A percentile compares a stretch with the other conserved stretches of the same genome.
Conservation (phyloP, 1,140 invertebrate genomes). For the Doryteuthis pealeii region DNA sequence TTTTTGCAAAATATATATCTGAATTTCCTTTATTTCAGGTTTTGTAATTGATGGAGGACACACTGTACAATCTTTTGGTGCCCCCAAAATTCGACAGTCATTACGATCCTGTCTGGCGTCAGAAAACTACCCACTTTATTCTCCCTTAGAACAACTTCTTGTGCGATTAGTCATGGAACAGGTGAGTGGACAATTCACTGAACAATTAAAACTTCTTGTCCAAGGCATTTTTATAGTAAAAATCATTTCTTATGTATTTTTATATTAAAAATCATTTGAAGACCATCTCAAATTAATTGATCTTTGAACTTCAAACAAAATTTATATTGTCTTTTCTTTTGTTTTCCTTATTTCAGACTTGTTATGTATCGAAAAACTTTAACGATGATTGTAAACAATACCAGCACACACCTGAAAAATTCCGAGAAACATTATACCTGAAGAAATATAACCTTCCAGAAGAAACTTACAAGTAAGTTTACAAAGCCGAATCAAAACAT, state of each 20-base stretch:
- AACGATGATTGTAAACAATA: slow-evolving; percentile 58
- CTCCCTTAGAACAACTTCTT: slow-evolving; percentile 58
- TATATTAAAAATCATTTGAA: too few relatives aligned
- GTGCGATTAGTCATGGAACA: slow-evolving; percentile 60
- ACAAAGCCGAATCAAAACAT: too few relatives aligned
- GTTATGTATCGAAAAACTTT: slow-evolving; percentile 64
- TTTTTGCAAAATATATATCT: too few relatives aligned
- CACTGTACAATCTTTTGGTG: slow-evolving; percentile 64
- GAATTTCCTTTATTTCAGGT: slow-evolving; percentile 42
- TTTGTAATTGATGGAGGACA: slow-evolving; percentile 64
- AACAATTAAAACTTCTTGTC: too few relatives aligned
- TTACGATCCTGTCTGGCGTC: slow-evolving; percentile 51
- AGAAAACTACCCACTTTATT: slow-evolving; percentile 53
- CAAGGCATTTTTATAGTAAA: too few relatives aligned
- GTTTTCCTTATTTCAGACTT: slow-evolving; percentile 51
- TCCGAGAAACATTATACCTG: slow-evolving; percentile 54
- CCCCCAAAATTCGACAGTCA: slow-evolving; percentile 63
- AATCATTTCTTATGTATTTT: too few relatives aligned
- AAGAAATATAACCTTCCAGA: slow-evolving; percentile 52
- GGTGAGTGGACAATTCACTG: slow-evolving; percentile 44
- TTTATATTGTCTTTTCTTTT: too few relatives aligned
- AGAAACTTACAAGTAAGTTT: slow-evolving; percentile 43
- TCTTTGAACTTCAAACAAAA: too few relatives aligned
- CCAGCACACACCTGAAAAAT: slow-evolving; percentile 50
- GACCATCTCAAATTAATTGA: too few relatives aligned